Evolutionary conservation across 2,888 invertebrate genomes (phyloP), one percentile per base, ranked within the genome.

Genomic region (Eristalis arbustorum): DNA sequence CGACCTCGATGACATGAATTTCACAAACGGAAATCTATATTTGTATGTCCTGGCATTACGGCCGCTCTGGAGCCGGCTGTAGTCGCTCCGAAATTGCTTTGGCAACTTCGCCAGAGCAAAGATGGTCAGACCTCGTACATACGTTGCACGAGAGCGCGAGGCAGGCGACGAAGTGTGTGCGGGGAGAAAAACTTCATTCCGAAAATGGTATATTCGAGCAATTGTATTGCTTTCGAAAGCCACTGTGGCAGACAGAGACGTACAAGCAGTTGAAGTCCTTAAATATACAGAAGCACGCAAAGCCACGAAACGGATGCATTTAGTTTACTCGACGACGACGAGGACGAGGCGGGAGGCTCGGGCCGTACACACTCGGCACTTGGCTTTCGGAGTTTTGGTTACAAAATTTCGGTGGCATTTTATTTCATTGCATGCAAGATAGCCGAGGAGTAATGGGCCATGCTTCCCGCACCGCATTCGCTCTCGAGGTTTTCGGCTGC

Each of bases 241-340:
- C 42, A 67, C 72, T 76, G 49, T 61, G 56, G 75, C 62, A 59
- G 73, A 73, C 40, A 57, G 42, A 23, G 68, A 69, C 23, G 57
- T 56, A 28, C 34, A 62, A 61, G 28, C 31, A 63, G 59, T 64
- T 23, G n/a, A 64, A 40, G 81, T 77, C 73, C 64, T 62, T 77
- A 81, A 85, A 77, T 69, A 77, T 28, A 66, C 62, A 34, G 62
- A 67, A 49, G 40, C 87, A 87, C 83, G 83, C 87, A 79, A 83
- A 79, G 75, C 83, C 78, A 68, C 67, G 57, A 79, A 79, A 25
- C 82, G 66, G 73, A 82, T 82, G 77, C 82, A 85, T 66, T 80
- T 59, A 64, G 59, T 69, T 69, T 59, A 66, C 64, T 66, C n/a
- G 28, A 66, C 63, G 37, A 34, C 61, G 37, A 25, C 59, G 37